Base-by-base conservation (phyloP, 2,113 vertebrate species). In the Neodon shergylaensis region DNA sequence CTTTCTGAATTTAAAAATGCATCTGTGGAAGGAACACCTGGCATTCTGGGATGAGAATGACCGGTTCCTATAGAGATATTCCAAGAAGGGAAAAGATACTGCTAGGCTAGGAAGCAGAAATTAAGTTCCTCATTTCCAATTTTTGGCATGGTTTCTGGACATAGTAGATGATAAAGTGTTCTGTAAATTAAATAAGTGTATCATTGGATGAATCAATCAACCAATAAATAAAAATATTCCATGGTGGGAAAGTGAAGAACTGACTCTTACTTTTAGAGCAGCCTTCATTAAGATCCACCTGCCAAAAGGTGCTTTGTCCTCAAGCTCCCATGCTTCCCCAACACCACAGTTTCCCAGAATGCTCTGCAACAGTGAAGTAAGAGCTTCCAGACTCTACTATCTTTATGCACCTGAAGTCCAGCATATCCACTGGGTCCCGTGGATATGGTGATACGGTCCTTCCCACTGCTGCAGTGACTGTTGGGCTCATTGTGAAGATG, bases 341-440 rank as follows among this genome's bases (percentile, higher is more conserved):
- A 79, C 95, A 87, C 65, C 68, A 79, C 9, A 84, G 5, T 76
- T 94, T 91, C 83, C 26, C 58, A 68, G 44, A 92, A 93, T 74
- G 92, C 83, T 94, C 68, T 95, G 44, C 76, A 95, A 24, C 5
- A 63, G 8, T 63, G 21, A 92, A 91, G 65, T 77, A 58, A 83
- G n/a, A 66, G 76, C 66, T 91, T 88, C 58, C 44, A 90, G 77
- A 47, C 2, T 66, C n/a, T 68, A 26, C 7, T 44, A 7, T 88
- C 74, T 90, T 73, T 89, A 31, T 28, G 33, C 78, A 44, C 3
- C 77, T 36, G 54, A 90, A 89, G 66, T 42, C 49, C 49, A 52
- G 49, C 49, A 52, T 52, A 52, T 52, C 49, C 49, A 68, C 11
- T 17, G 52, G 70, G 79, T 10, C n/a, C n/a, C 2, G 4, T 24